phyloP scores from a whole-genome alignment of 2,113 vertebrate species.

The Cichladusa arquata region DNA sequence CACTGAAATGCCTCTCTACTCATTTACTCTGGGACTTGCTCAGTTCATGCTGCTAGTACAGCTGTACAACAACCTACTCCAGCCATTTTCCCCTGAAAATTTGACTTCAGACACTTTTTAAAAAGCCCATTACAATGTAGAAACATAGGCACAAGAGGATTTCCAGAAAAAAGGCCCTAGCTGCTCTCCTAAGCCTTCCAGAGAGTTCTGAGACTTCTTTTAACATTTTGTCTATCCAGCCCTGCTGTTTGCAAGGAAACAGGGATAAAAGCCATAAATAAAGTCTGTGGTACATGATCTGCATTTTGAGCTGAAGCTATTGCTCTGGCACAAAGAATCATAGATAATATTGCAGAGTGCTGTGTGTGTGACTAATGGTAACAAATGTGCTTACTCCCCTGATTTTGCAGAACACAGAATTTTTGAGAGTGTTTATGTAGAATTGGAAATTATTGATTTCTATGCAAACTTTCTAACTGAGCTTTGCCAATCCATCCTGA shows the following conservation, averaged over 20 bases:
- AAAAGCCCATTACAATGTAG: background rate
- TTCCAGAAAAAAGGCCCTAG: background rate
- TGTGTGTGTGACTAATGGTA: background rate
- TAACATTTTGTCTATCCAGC: background rate
- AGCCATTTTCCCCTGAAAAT: background rate
- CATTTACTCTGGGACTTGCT: background rate
- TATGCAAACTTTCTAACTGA: background rate
- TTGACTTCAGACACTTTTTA: background rate
- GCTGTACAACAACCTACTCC: background rate
- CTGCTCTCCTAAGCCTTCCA: background rate
- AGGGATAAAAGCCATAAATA: background rate
- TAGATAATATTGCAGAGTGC: background rate
- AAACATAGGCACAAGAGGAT: background rate
- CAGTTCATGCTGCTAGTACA: background rate
- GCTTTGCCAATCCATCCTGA: background rate
- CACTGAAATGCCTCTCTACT: background rate
- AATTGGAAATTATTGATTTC: conserved; percentile 6
- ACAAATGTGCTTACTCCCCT: background rate
- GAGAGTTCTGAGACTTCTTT: background rate
- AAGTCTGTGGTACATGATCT: background rate
- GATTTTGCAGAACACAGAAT: background rate
- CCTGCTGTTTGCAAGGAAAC: background rate
- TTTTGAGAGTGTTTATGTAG: background rate
- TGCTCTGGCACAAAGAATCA: background rate
- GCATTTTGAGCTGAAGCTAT: conserved; percentile 1